A percentile compares a stretch with the other conserved stretches of the same genome.
Evolutionary conservation across 2,113 vertebrate species (phyloP).

Genomic region (Corvus cornix): DNA sequence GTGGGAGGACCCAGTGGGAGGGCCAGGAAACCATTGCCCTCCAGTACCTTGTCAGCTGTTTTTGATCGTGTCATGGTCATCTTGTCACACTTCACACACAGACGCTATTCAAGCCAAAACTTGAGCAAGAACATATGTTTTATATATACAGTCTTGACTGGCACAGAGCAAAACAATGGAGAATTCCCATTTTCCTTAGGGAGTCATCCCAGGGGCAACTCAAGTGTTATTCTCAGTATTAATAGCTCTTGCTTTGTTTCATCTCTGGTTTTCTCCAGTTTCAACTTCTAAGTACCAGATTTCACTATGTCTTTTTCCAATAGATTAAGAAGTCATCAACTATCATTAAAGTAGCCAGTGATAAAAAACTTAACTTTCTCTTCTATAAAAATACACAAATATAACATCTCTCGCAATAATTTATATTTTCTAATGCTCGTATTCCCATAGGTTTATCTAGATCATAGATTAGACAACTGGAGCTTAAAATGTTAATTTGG

Average conservation of each 20-base stretch:
- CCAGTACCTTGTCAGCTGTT: neutral
- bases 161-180: neutral
- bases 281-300: neutral
- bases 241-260: neutral
- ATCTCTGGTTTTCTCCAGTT: neutral
- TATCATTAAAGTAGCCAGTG: neutral
- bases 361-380: neutral
- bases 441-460: neutral
- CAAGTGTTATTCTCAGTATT: neutral
- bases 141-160: neutral
- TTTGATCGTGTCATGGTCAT: neutral
- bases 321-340: neutral
- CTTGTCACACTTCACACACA: neutral
- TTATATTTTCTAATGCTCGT: neutral
- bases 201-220: neutral
- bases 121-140: neutral
- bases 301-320: neutral
- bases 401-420: neutral
- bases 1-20: constrained; percentile 37
- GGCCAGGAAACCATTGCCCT: neutral
- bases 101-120: neutral
- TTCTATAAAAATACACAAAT: neutral
- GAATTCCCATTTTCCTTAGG: constrained; percentile 9
- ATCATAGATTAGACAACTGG: neutral
- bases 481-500: neutral